phyloP scores from a whole-genome alignment of 2,113 vertebrate species.

The Micromys minutus region DNA sequence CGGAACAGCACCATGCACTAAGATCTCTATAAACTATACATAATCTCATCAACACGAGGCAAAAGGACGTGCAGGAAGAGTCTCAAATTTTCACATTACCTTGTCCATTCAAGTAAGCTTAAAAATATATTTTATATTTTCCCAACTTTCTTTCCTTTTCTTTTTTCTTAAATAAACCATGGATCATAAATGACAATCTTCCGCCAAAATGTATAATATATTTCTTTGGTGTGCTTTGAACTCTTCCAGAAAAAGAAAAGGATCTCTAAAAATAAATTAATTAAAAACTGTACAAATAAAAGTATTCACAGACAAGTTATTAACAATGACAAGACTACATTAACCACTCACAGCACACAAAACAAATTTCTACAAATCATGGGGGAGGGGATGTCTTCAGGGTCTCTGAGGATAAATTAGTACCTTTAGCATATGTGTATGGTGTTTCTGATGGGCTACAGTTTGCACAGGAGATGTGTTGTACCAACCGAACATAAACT shows the following conservation, averaged over 20 bases:
- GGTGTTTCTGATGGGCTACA: conserved; percentile 81
- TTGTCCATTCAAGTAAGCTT: conserved; percentile 95
- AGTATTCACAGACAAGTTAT: conserved; percentile 87
- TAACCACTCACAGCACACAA: conserved; percentile 93
- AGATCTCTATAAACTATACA: conserved; percentile 86
- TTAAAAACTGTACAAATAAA: conserved; percentile 95
- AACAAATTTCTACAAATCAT: conserved; percentile 92
- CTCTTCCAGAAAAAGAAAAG: conserved; percentile 85
- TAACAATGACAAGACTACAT: conserved; percentile 93
- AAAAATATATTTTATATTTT: conserved; percentile 84
- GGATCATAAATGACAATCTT: conserved; percentile 90
- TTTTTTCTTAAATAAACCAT: conserved; percentile 88
- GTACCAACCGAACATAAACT: conserved; percentile 77
- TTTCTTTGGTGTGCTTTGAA: conserved; percentile 99
- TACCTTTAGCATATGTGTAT: conserved; percentile 91
- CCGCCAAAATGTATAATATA: conserved; percentile 95
- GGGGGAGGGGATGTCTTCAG: conserved; percentile 90
- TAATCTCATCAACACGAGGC: conserved; percentile 85
- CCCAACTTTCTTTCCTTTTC: conserved; percentile 65
- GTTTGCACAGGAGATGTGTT: conserved; percentile 76
- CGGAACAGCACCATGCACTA: conserved; percentile 93
- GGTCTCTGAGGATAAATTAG: conserved; percentile 94
- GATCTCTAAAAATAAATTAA: conserved; percentile 99
- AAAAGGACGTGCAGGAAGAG: conserved; percentile 92
- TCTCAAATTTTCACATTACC: conserved; percentile 90